Conservation (phyloP, 2,797 vertebrate genomes). For the Catostomus latipinnis region DNA sequence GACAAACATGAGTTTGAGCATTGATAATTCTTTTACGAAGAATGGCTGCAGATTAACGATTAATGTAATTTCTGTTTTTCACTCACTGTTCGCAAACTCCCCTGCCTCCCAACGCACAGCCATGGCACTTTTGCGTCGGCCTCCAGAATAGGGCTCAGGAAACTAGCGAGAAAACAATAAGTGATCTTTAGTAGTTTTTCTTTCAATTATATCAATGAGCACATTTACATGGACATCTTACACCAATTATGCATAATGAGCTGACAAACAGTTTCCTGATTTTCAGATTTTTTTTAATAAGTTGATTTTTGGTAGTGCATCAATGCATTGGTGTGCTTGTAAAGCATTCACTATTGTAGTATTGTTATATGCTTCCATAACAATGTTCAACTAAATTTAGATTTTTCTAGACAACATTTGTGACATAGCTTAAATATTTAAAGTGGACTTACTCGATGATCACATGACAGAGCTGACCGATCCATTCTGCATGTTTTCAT, state of each 20-base stretch:
- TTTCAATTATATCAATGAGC: neutral
- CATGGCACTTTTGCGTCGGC: conserved; percentile 80
- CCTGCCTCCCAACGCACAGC: conserved; percentile 81
- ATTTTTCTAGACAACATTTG: too few relatives aligned
- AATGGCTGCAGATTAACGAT: conserved; percentile 51
- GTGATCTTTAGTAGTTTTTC: neutral
- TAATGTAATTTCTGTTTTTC: conserved; percentile 53
- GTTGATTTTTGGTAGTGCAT: too few relatives aligned
- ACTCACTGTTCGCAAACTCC: conserved; percentile 76
- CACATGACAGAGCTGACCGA: conserved; percentile 77
- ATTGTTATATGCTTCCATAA: too few relatives aligned
- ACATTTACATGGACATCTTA: too few relatives aligned
- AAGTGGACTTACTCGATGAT: conserved; percentile 75
- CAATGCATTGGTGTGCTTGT: too few relatives aligned
- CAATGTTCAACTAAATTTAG: too few relatives aligned
- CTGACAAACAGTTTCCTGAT: too few relatives aligned
- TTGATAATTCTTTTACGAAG: conserved; percentile 57
- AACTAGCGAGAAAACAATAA: conserved; percentile 66
- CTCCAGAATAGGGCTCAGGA: conserved; percentile 73
- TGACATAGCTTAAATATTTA: neutral
- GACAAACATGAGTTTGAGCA: conserved; percentile 66
- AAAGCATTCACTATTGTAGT: too few relatives aligned
- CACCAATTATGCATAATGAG: too few relatives aligned
- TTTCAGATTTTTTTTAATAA: too few relatives aligned
- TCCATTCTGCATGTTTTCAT: conserved; percentile 84